Evolutionary conservation across 2,797 vertebrate species (phyloP).

Genomic region (Micrastur ruficollis): DNA sequence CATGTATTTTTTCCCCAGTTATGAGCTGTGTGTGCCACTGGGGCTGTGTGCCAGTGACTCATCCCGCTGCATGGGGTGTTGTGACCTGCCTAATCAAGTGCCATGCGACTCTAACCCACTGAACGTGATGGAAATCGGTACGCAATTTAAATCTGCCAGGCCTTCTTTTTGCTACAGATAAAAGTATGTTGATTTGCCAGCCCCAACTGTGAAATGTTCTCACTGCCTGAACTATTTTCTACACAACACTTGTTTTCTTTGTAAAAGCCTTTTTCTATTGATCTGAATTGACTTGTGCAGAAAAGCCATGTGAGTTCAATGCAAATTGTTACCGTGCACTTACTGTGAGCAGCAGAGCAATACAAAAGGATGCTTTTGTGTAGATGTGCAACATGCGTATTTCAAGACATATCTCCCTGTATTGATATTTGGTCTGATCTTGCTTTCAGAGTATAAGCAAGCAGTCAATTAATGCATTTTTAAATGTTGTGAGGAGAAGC

Average conservation of each 20-base stretch:
- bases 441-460: slow-evolving; percentile 11
- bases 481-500: slow-evolving; percentile 28
- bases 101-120: fast-evolving
- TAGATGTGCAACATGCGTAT: background rate
- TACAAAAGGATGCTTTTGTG: background rate
- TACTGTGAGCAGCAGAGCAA: slow-evolving; percentile 29
- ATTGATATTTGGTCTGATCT: slow-evolving; percentile 36
- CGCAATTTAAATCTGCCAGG: background rate
- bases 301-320: slow-evolving; percentile 25
- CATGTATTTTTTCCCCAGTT: fast-evolving
- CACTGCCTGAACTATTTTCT: slow-evolving; percentile 32
- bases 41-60: background rate
- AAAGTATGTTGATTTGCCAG: slow-evolving; percentile 26
- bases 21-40: background rate
- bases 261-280: slow-evolving; percentile 55
- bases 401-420: slow-evolving; percentile 28
- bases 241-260: slow-evolving; percentile 60
- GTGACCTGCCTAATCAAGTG: background rate
- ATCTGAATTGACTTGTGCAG: slow-evolving; percentile 59
- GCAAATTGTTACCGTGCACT: background rate
- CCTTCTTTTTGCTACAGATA: background rate
- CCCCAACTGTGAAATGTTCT: slow-evolving; percentile 18
- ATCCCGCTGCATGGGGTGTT: background rate
- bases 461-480: slow-evolving; percentile 44
- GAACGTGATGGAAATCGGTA: fast-evolving